These are phyloP conservation scores for Danio tinwini DNA, from an alignment of 2,797 vertebrate genomes.

Conservation along the genomic window DNA sequence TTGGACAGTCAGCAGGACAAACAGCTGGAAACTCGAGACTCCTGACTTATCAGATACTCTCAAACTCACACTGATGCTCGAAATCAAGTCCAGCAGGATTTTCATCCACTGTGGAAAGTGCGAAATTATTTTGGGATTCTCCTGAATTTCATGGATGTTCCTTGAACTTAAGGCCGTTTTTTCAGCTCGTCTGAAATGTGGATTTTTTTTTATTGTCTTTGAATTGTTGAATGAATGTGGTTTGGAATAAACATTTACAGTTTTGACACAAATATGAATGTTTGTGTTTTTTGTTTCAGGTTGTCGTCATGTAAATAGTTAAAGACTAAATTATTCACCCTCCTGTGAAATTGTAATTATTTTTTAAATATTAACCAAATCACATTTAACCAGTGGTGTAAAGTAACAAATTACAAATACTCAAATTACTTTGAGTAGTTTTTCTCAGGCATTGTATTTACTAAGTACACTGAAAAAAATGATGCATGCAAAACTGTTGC, in stretches of 20 bases:
- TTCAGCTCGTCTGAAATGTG: slow-evolving; percentile 29
- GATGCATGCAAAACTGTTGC: too few relatives aligned
- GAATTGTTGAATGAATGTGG: slow-evolving; percentile 42
- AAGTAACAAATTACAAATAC: too few relatives aligned
- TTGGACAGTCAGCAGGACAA: slow-evolving; percentile 1
- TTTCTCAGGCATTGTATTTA: too few relatives aligned
- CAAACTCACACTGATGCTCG: slow-evolving; percentile 16
- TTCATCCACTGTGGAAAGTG: background rate
- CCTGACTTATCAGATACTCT: background rate
- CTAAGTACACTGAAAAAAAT: too few relatives aligned
- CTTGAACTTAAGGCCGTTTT: slow-evolving; percentile 23
- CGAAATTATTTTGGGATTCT: slow-evolving; percentile 23
- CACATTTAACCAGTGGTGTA: too few relatives aligned
- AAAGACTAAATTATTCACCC: too few relatives aligned
- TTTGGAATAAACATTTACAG: slow-evolving; percentile 62
- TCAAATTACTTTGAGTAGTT: too few relatives aligned
- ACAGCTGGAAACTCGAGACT: slow-evolving; percentile 6
- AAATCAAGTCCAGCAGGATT: slow-evolving; percentile 6
- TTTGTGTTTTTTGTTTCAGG: background rate
- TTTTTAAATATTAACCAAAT: too few relatives aligned
- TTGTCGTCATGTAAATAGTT: too few relatives aligned
- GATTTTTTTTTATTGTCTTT: slow-evolving; percentile 21
- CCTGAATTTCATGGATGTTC: slow-evolving; percentile 21
- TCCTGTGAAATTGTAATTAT: too few relatives aligned
- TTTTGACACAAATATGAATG: slow-evolving; percentile 13